Evolutionary conservation across 2,113 vertebrate species (phyloP).

Genomic region (Candoia aspera): DNA sequence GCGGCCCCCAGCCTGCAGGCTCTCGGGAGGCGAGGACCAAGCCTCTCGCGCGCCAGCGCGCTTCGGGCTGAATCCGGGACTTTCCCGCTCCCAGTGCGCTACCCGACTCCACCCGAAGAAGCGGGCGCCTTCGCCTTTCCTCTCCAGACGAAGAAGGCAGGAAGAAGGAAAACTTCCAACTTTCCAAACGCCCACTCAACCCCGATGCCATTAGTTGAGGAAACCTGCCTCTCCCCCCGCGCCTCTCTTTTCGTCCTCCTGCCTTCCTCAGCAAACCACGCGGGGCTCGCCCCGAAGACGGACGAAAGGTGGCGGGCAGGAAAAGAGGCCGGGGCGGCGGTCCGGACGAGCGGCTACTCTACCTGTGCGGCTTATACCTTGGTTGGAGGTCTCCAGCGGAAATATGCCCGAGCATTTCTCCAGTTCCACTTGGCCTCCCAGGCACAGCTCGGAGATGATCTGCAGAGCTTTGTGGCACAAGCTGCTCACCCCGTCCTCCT

Average conservation of each 20-base stretch:
- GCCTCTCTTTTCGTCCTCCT: background rate
- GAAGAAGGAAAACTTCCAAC: conserved; percentile 42
- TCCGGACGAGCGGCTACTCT: conserved; percentile 49
- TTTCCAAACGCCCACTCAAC: conserved; percentile 57
- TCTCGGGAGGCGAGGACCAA: background rate
- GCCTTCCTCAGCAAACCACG: background rate
- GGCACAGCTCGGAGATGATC: conserved; percentile 93
- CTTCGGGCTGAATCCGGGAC: background rate
- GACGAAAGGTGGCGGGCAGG: background rate
- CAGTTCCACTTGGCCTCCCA: conserved; percentile 88
- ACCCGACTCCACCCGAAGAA: background rate
- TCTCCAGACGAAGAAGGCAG: background rate
- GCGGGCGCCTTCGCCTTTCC: no score
- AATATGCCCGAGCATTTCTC: conserved; percentile 93
- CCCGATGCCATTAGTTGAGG: background rate
- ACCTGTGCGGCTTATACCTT: conserved; percentile 88
- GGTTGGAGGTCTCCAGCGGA: conserved; percentile 80
- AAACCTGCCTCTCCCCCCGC: background rate
- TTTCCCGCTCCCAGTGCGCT: background rate
- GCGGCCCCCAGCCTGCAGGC: no score
- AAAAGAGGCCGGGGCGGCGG: no score
- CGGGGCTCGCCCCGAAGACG: background rate
- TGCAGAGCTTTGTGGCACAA: conserved; percentile 94
- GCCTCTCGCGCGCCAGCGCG: background rate
- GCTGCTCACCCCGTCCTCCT: conserved; percentile 86